A percentile compares a stretch with the other conserved stretches of the same genome.
phyloP scores from a whole-genome alignment of 2,888 invertebrate genomes.

The Andrena camellia region DNA sequence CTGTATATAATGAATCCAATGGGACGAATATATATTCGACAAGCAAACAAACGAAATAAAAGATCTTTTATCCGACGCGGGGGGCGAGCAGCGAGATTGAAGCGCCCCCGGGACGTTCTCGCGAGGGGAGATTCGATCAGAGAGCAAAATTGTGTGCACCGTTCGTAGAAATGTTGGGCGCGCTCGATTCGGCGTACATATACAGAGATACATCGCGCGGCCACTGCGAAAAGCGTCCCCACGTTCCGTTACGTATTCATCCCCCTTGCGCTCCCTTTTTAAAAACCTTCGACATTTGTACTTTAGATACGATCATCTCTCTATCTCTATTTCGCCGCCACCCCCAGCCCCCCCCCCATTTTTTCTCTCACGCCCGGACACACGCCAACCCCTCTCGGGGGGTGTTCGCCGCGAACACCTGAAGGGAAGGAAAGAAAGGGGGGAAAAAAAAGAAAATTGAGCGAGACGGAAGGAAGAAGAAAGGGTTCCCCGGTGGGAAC shows the following conservation, averaged over 20 bases:
- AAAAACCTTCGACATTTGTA: slow-evolving; percentile 59
- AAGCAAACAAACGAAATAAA: background rate
- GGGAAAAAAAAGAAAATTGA: background rate
- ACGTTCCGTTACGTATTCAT: slow-evolving; percentile 51
- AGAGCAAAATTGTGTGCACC: slow-evolving; percentile 20
- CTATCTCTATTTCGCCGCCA: slow-evolving; percentile 37
- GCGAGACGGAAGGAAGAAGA: background rate
- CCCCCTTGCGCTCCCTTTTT: slow-evolving; percentile 36
- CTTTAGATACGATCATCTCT: slow-evolving; percentile 45
- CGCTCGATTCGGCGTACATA: slow-evolving; percentile 39
- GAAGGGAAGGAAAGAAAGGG: background rate
- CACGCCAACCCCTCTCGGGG: slow-evolving; percentile 27
- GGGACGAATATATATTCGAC: background rate
- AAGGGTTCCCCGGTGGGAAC: slow-evolving; percentile 39
- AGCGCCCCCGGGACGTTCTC: too few relatives aligned
- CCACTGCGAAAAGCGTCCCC: slow-evolving; percentile 42
- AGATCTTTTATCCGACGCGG: too few relatives aligned
- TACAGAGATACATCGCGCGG: slow-evolving; percentile 44
- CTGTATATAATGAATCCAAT: slow-evolving; percentile 55
- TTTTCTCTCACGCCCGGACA: slow-evolving; percentile 16
- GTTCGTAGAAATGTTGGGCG: background rate
- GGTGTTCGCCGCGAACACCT: background rate
- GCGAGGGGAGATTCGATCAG: too few relatives aligned
- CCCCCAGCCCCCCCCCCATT: too few relatives aligned
- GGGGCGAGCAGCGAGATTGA: too few relatives aligned